Evolutionary conservation across 1,140 invertebrate species (phyloP).

Genomic region (Zaprionus nigranus): DNA sequence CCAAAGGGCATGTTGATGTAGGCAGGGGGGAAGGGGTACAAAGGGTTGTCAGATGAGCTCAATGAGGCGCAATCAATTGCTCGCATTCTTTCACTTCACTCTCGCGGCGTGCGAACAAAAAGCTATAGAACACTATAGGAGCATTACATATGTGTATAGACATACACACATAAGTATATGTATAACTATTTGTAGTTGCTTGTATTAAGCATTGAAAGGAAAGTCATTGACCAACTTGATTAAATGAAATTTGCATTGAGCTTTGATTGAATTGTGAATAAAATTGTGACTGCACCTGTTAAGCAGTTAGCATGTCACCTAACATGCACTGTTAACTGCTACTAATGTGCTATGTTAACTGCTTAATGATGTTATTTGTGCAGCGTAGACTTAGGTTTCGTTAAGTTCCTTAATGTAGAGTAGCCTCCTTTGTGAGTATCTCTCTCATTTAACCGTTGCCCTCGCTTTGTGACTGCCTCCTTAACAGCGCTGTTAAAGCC

Average conservation of each 20-base stretch:
- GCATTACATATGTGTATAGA: background rate
- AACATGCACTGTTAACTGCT: background rate
- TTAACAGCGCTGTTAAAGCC: background rate
- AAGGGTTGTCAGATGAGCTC: slow-evolving; percentile 27
- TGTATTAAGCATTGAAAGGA: background rate
- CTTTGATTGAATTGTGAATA: background rate
- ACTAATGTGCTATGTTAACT: background rate
- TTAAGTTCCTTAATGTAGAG: background rate
- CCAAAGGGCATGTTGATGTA: background rate
- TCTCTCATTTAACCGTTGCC: background rate
- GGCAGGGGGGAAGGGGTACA: background rate
- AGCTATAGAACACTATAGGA: slow-evolving; percentile 17
- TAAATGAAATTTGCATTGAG: background rate
- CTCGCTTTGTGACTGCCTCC: too few relatives aligned
- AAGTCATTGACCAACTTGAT: slow-evolving; percentile 16
- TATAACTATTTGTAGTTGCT: background rate
- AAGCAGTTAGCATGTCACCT: background rate
- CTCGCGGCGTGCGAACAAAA: slow-evolving; percentile 6
- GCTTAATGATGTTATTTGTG: background rate
- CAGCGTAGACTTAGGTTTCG: background rate
- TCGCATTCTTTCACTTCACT: slow-evolving; percentile 27
- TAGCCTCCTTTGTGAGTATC: too few relatives aligned
- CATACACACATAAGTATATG: background rate
- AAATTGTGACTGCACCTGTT: background rate
- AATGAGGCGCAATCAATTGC: slow-evolving; percentile 45